These are phyloP conservation scores for Diarsia mendica DNA, from an alignment of 2,888 invertebrate species.

Conservation along the genomic window DNA sequence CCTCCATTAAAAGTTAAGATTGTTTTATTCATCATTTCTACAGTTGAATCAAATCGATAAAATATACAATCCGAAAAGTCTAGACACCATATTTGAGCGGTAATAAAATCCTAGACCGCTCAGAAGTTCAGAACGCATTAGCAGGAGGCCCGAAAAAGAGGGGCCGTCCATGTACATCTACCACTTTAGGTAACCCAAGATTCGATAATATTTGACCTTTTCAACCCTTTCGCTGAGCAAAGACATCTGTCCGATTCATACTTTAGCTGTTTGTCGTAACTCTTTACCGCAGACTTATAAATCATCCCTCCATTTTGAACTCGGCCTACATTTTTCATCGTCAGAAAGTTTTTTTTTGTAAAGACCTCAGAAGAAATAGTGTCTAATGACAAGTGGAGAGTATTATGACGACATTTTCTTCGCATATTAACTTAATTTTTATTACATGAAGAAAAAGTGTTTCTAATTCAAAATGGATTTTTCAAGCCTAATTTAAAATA, in stretches of 20 bases:
- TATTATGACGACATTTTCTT: slow-evolving; percentile 2
- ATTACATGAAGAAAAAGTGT: slow-evolving; percentile 14
- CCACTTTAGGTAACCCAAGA: slow-evolving; percentile 10
- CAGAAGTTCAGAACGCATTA: background rate
- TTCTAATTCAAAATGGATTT: slow-evolving; percentile 29
- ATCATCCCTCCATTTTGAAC: slow-evolving; percentile 31
- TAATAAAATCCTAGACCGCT: background rate
- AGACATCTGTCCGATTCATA: slow-evolving; percentile 23
- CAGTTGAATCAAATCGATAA: background rate
- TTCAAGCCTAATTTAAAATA: slow-evolving; percentile 28
- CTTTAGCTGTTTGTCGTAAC: slow-evolving; percentile 25
- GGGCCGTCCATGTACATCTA: background rate
- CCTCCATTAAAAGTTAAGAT: background rate
- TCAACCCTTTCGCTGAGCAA: slow-evolving; percentile 22
- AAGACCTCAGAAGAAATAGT: slow-evolving; percentile 4
- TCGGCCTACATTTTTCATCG: slow-evolving; percentile 3
- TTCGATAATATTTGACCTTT: slow-evolving; percentile 47
- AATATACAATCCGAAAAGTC: background rate
- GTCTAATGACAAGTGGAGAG: slow-evolving; percentile 19
- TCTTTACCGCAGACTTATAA: slow-evolving; percentile 22
- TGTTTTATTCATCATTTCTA: background rate
- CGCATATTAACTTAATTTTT: slow-evolving; percentile 2
- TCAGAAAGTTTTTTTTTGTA: slow-evolving; percentile 6
- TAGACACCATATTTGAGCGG: slow-evolving; percentile 5
- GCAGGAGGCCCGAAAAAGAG: background rate